Evolutionary conservation across 23 tunicate species (phyloP).

Genomic region (Aplidium turbinatum): DNA sequence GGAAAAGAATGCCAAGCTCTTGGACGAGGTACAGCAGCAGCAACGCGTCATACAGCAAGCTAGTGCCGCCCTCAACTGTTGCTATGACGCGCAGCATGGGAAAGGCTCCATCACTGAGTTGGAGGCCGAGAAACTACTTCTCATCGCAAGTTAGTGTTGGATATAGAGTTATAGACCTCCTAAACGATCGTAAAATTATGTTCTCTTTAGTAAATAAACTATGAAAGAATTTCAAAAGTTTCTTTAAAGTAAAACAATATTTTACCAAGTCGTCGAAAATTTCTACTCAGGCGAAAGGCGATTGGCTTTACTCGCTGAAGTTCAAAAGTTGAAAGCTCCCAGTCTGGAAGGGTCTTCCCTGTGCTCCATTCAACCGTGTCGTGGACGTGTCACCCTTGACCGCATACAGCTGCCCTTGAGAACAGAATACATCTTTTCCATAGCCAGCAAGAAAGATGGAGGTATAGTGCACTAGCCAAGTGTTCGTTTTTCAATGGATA

Average conservation of each 20-base stretch:
- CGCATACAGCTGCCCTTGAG: conserved; percentile 71
- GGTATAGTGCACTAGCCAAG: too few relatives aligned
- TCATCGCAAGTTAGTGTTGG: conserved; percentile 63
- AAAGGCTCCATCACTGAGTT: conserved; percentile 93
- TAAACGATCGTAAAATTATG: too few relatives aligned
- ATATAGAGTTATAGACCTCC: not conserved
- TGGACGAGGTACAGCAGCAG: conserved; percentile 72
- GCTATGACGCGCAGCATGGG: conserved; percentile 93
- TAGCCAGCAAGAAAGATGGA: conserved; percentile 81
- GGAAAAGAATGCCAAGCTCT: conserved; percentile 57
- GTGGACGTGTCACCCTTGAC: conserved; percentile 51
- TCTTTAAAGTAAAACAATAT: too few relatives aligned
- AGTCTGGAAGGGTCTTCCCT: not conserved
- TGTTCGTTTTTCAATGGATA: too few relatives aligned
- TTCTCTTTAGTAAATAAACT: too few relatives aligned
- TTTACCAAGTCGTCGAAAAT: not conserved
- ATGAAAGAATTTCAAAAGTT: too few relatives aligned
- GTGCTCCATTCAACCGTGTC: conserved; percentile 34
- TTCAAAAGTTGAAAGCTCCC: conserved; percentile 54
- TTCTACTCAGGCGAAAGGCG: conserved; percentile 67
- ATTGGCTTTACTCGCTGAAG: conserved; percentile 73
- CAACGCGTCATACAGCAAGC: conserved; percentile 88
- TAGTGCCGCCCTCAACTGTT: conserved; percentile 90
- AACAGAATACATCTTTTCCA: conserved; percentile 89
- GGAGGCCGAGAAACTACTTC: conserved; percentile 89